Evolutionary conservation across 2,113 vertebrate species (phyloP).

Genomic region (Muntiacus reevesi): DNA sequence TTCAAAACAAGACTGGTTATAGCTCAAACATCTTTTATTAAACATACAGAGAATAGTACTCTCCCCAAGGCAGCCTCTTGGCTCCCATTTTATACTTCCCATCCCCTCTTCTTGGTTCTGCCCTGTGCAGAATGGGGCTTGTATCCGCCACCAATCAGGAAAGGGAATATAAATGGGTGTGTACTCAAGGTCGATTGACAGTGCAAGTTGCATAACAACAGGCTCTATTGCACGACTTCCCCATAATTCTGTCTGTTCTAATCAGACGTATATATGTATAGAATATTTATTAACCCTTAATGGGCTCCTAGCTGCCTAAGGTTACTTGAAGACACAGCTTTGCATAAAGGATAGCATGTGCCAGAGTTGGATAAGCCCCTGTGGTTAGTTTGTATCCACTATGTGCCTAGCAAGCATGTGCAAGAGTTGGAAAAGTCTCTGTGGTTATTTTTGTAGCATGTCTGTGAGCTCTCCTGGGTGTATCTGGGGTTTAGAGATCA

Average conservation of each 20-base stretch:
- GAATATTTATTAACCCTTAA: background rate
- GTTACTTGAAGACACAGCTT: background rate
- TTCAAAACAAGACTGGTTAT: background rate
- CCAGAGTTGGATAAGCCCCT: background rate
- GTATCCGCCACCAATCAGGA: background rate
- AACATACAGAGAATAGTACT: background rate
- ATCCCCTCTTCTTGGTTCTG: background rate
- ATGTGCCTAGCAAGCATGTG: background rate
- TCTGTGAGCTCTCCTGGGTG: background rate
- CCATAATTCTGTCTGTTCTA: background rate
- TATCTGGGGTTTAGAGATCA: background rate
- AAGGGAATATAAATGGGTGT: background rate
- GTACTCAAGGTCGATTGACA: background rate
- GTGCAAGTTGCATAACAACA: background rate
- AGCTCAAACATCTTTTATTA: background rate
- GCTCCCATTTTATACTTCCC: background rate
- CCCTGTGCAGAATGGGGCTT: background rate
- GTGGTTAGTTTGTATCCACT: background rate
- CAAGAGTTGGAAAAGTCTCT: background rate
- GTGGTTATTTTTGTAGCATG: background rate
- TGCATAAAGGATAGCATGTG: background rate
- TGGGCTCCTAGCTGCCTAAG: background rate
- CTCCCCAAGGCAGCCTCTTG: background rate
- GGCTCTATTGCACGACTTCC: background rate
- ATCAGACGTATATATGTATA: background rate